phyloP scores from a whole-genome alignment of 2,797 vertebrate genomes.

The Columba guinea region DNA sequence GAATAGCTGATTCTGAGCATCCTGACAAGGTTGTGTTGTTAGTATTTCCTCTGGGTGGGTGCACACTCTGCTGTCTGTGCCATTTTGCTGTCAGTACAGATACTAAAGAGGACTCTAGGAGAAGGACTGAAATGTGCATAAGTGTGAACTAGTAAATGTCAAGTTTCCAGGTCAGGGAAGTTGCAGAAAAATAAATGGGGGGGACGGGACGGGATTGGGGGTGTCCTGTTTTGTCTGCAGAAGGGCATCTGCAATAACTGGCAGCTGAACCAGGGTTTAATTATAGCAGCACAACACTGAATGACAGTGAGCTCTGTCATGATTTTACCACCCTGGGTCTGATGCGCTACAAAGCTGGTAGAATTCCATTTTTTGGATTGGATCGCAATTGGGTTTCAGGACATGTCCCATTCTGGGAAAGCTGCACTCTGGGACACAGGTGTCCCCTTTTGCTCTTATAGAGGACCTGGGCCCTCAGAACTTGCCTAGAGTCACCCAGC shows the following conservation, averaged over 20 bases:
- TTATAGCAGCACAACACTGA: background rate
- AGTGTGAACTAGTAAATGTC: slow-evolving; percentile 41
- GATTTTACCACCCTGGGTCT: background rate
- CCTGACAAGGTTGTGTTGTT: background rate
- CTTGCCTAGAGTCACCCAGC: background rate
- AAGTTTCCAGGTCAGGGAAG: slow-evolving; percentile 42
- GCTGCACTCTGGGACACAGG: background rate
- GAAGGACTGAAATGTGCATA: background rate
- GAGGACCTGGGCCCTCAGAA: background rate
- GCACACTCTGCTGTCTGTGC: background rate
- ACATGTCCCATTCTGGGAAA: background rate
- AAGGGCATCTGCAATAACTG: slow-evolving; percentile 33
- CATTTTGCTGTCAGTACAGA: slow-evolving; percentile 6
- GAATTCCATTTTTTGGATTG: background rate
- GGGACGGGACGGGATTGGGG: no score
- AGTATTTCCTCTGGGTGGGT: background rate
- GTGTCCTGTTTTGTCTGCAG: background rate
- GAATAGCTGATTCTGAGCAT: background rate
- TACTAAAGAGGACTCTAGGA: background rate
- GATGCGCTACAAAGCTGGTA: background rate
- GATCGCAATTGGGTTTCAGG: background rate
- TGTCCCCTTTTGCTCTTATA: background rate
- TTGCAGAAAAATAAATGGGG: slow-evolving; percentile 1
- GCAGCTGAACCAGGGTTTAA: slow-evolving; percentile 5
- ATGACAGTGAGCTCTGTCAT: background rate